phyloP scores from a whole-genome alignment of 2,888 invertebrate genomes.

The Cantharis rufa region DNA sequence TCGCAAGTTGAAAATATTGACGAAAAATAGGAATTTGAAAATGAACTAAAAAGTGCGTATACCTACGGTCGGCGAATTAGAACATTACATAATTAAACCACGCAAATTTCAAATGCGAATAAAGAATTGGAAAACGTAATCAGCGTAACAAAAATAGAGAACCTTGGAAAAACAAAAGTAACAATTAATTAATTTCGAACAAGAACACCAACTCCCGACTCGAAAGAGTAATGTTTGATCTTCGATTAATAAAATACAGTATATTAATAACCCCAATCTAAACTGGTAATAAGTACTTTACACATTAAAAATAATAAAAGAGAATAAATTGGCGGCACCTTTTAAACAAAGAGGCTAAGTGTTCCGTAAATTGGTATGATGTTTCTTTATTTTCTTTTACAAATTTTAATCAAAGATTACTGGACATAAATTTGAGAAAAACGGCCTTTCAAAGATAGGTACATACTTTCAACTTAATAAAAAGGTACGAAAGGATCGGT shows the following conservation, averaged over 20 bases:
- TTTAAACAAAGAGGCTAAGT: slow-evolving; percentile 18
- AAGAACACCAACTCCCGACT: background rate
- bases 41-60: background rate
- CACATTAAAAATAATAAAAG: slow-evolving; percentile 11
- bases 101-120: background rate
- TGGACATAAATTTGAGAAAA: background rate
- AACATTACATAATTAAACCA: background rate
- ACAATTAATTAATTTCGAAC: background rate
- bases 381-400: slow-evolving; percentile 1
- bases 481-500: background rate
- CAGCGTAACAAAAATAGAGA: background rate
- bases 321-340: slow-evolving; percentile 16
- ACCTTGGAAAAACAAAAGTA: background rate
- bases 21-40: background rate
- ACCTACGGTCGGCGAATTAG: background rate
- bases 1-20: background rate
- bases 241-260: background rate
- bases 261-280: background rate
- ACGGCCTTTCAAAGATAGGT: background rate
- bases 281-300: slow-evolving; percentile 1
- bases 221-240: background rate
- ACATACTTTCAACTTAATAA: background rate
- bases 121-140: background rate
- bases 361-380: slow-evolving; percentile 23
- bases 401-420: background rate